These are phyloP conservation scores for Epinephelus malabaricus DNA, from an alignment of 2,797 vertebrate genomes.

Conservation along the genomic window DNA sequence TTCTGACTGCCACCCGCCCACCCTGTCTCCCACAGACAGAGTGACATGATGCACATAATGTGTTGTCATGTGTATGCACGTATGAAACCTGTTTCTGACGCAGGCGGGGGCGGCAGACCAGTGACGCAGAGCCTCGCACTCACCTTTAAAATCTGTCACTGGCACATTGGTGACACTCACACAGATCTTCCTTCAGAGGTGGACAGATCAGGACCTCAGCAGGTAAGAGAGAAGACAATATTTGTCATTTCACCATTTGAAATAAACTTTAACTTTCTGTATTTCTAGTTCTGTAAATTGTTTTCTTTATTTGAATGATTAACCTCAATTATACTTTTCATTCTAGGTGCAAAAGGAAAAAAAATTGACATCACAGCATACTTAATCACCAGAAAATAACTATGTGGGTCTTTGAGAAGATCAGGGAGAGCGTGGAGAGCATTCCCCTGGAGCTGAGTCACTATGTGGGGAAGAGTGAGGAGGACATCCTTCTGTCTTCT, in stretches of 20 bases:
- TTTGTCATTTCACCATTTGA: not conserved
- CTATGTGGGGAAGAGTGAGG: conserved; percentile 63
- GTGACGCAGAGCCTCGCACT: conserved; percentile 49
- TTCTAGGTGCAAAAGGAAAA: conserved; percentile 26
- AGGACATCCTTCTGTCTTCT: conserved; percentile 45
- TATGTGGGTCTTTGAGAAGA: conserved; percentile 82
- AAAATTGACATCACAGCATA: not conserved
- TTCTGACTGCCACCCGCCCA: conserved; percentile 29
- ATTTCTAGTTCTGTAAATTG: conserved; percentile 2
- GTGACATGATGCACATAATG: conserved; percentile 1
- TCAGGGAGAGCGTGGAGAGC: conserved; percentile 76
- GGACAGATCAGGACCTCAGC: conserved; percentile 27
- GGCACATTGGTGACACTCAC: conserved; percentile 27
- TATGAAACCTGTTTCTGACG: conserved; percentile 53
- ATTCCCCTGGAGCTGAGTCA: conserved; percentile 73
- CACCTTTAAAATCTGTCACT: conserved; percentile 63
- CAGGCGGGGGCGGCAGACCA: conserved; percentile 50
- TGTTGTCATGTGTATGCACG: conserved; percentile 19
- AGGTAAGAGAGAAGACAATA: conserved; percentile 54
- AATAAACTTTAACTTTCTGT: not conserved
- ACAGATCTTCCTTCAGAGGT: conserved; percentile 18
- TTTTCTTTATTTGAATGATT: conserved; percentile 11
- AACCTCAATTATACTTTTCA: not conserved
- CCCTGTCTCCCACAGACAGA: conserved; percentile 11
- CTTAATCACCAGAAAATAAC: conserved; percentile 23